Percentiles rank a stretch among this genome's conserved stretches.
These are phyloP conservation scores for Tachuris rubrigastra DNA, from an alignment of 2,113 vertebrate species.

Conservation along the genomic window DNA sequence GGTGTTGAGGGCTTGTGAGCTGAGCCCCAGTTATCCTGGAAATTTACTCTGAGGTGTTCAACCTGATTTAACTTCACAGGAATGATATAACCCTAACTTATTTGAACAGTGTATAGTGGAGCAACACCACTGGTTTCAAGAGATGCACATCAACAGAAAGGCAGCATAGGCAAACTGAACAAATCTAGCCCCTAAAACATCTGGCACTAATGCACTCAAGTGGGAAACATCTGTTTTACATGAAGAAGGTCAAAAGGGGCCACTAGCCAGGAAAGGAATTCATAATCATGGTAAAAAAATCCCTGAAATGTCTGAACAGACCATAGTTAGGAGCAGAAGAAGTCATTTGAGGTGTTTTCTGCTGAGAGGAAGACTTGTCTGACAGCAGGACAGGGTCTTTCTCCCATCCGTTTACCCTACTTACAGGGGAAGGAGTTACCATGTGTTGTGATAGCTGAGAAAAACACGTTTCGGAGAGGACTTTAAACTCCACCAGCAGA, in stretches of 20 bases:
- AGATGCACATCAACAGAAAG: background rate
- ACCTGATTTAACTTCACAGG: background rate
- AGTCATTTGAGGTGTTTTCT: background rate
- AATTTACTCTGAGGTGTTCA: background rate
- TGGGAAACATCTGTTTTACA: background rate
- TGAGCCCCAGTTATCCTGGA: background rate
- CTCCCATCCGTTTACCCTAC: background rate
- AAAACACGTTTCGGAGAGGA: background rate
- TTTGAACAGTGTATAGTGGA: background rate
- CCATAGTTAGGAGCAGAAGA: background rate
- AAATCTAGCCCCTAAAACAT: background rate
- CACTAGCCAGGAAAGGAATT: conserved; percentile 1
- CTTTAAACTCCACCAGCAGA: background rate
- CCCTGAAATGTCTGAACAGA: background rate
- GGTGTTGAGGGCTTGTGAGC: background rate
- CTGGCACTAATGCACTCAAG: background rate
- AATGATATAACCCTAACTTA: background rate
- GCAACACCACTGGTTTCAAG: background rate
- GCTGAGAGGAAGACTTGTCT: background rate
- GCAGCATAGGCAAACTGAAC: background rate
- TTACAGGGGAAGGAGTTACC: background rate
- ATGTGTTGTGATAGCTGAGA: background rate
- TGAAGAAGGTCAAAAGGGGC: background rate
- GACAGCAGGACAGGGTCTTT: background rate
- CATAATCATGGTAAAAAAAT: background rate